Percentiles rank a stretch among this genome's conserved stretches.
These are phyloP conservation scores for Andrena trimmerana DNA, from an alignment of 2,888 invertebrate species.

Conservation along the genomic window DNA sequence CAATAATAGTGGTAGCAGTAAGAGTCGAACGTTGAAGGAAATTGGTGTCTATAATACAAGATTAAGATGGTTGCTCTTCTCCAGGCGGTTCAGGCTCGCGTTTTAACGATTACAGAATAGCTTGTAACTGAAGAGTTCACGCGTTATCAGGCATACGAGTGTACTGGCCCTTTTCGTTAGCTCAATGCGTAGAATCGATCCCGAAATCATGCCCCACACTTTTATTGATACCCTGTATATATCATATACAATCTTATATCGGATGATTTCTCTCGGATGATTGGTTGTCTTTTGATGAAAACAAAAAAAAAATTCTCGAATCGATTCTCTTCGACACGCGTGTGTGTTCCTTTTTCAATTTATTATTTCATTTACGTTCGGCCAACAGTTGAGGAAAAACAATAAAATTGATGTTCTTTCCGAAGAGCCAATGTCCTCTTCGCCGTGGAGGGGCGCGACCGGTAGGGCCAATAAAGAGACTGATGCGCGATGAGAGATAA, in stretches of 20 bases:
- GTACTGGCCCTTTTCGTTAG: too few species aligned
- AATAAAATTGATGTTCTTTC: slow-evolving; percentile 85
- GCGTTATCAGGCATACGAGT: too few species aligned
- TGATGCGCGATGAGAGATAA: slow-evolving; percentile 80
- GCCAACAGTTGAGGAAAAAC: slow-evolving; percentile 74
- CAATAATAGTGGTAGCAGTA: too few species aligned
- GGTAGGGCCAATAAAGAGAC: slow-evolving; percentile 84
- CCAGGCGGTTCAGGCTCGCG: too few species aligned
- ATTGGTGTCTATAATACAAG: too few species aligned
- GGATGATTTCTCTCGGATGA: slow-evolving; percentile 74
- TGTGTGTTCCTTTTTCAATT: slow-evolving; percentile 74
- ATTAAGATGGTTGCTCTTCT: too few species aligned
- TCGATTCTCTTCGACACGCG: slow-evolving; percentile 63
- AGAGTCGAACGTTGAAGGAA: too few species aligned
- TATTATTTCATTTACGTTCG: slow-evolving; percentile 76
- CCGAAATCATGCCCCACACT: too few species aligned
- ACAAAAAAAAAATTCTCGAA: slow-evolving; percentile 65
- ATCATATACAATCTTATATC: slow-evolving; percentile 58
- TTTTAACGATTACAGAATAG: too few species aligned
- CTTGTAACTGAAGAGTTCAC: too few species aligned
- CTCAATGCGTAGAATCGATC: too few species aligned
- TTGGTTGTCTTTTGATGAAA: slow-evolving; percentile 77
- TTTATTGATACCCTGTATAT: slow-evolving; percentile 36
- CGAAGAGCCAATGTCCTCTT: slow-evolving; percentile 85
- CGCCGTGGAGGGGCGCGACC: slow-evolving; percentile 84